Evolutionary conservation across 1,140 invertebrate genomes (phyloP).

Genomic region (Scylla paramamosain): DNA sequence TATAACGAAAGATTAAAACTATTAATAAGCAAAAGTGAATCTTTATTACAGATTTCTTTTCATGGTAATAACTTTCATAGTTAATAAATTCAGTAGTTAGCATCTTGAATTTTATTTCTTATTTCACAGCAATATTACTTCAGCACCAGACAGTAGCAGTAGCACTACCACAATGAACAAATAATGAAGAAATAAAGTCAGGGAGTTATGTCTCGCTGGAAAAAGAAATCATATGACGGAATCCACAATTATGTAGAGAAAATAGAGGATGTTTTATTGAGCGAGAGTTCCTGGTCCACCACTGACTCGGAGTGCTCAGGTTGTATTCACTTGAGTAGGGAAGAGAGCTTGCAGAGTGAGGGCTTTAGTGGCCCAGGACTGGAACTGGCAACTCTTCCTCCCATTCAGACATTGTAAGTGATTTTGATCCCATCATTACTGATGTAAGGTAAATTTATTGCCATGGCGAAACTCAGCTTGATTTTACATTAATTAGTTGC

Average conservation of each 20-base stretch:
- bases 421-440: neutral
- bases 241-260: constrained; percentile 76
- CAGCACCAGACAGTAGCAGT: neutral
- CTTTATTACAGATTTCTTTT: neutral
- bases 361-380: constrained; percentile 37
- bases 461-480: too few relatives aligned
- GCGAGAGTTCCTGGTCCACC: constrained; percentile 77
- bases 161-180: neutral
- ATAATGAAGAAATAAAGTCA: constrained; percentile 34
- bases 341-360: constrained; percentile 67
- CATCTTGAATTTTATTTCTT: neutral
- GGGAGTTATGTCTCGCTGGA: constrained; percentile 65
- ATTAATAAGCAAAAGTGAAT: too few relatives aligned
- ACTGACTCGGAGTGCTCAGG: constrained; percentile 76
- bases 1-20: too few relatives aligned
- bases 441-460: neutral
- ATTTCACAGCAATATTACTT: constrained; percentile 1
- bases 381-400: constrained; percentile 65
- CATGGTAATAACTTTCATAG: neutral
- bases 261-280: constrained; percentile 76
- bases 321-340: constrained; percentile 75
- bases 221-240: constrained; percentile 74
- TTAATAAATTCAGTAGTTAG: neutral
- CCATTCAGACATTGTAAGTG: constrained; percentile 67
- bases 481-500: too few relatives aligned